phyloP scores from a whole-genome alignment of 2,113 vertebrate genomes.

The Pongo pygmaeus region DNA sequence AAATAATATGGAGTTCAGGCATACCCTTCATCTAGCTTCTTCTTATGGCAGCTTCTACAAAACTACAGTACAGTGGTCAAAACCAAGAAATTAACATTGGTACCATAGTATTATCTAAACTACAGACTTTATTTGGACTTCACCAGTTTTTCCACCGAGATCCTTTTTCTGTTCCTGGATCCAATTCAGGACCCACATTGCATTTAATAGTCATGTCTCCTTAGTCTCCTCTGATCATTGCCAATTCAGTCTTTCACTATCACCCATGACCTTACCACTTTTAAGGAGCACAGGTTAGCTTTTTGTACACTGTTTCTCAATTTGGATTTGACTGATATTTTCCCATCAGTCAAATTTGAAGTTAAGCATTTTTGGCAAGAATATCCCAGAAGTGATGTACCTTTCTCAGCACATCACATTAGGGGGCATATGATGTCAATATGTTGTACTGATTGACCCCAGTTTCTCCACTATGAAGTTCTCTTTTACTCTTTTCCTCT shows the following conservation, averaged over 20 bases:
- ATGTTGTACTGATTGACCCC: background rate
- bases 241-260: background rate
- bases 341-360: background rate
- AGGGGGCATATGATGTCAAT: accelerated
- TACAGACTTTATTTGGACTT: background rate
- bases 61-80: background rate
- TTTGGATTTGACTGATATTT: background rate
- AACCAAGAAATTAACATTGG: background rate
- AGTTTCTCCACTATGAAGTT: background rate
- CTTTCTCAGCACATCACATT: background rate
- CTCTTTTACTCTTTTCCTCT: background rate
- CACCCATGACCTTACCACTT: background rate
- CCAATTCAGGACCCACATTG: background rate
- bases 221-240: background rate
- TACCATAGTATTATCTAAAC: background rate
- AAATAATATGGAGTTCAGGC: background rate
- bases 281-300: background rate
- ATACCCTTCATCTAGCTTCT: background rate
- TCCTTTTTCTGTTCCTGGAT: background rate
- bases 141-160: background rate
- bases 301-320: background rate
- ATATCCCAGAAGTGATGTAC: background rate
- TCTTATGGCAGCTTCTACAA: background rate
- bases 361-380: background rate
- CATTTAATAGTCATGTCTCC: background rate